Evolutionary conservation across 2,113 vertebrate species (phyloP).

Genomic region (Stercorarius parasiticus): DNA sequence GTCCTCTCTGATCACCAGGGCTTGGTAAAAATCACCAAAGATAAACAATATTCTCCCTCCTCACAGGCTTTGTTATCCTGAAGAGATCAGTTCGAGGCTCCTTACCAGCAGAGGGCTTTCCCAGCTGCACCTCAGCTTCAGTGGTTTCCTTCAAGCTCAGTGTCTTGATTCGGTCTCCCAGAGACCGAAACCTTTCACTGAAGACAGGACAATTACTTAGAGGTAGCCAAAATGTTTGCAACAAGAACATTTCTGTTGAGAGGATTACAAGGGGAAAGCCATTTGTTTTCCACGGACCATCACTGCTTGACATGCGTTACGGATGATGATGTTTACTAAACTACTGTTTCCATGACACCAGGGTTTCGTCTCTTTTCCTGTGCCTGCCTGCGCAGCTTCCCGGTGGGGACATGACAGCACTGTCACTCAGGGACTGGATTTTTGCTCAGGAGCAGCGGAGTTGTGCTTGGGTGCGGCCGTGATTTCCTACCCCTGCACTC

Average conservation of each 20-base stretch:
- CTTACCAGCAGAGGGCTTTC: background rate
- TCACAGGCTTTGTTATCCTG: background rate
- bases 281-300: background rate
- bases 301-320: background rate
- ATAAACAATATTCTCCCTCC: background rate
- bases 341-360: fast-evolving
- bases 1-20: background rate
- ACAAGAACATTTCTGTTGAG: background rate
- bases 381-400: background rate
- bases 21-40: background rate
- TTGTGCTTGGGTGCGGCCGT: fast-evolving
- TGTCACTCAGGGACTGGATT: background rate
- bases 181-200: background rate
- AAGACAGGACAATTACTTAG: background rate
- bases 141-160: background rate
- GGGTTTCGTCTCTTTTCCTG: background rate
- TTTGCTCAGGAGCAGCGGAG: background rate
- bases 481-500: background rate
- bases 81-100: background rate
- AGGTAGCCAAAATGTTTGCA: background rate
- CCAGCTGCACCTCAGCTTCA: background rate
- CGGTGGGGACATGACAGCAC: fast-evolving
- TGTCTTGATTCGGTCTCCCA: background rate
- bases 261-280: background rate
- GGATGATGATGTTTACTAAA: background rate